Evolutionary conservation across 92 coral and sea anemone genomes (phyloP).

Genomic region (Parazoanthus swiftii): DNA sequence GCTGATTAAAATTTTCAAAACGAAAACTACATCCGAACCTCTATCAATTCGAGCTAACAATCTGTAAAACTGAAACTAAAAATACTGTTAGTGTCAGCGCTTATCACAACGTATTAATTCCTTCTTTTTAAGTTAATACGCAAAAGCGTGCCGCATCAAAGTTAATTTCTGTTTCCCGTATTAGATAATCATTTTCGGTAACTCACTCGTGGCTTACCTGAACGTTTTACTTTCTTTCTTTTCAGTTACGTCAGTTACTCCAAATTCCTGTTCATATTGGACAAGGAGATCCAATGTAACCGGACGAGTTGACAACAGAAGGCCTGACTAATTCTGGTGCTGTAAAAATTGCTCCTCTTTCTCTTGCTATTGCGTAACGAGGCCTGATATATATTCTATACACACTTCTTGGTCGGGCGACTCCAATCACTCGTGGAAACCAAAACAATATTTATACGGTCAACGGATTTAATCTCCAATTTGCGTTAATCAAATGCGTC

Average conservation of each 20-base stretch:
- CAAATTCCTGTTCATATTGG: neutral
- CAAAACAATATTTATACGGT: no score
- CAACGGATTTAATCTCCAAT: no score
- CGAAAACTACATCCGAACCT: neutral
- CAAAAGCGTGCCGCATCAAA: constrained; percentile 3
- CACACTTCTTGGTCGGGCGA: neutral
- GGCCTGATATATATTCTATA: neutral
- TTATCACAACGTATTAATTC: neutral
- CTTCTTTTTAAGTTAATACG: neutral
- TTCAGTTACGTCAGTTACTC: neutral
- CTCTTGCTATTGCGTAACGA: neutral
- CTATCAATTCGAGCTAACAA: neutral
- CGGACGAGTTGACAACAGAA: neutral
- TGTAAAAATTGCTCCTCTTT: neutral
- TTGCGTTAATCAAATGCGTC: no score
- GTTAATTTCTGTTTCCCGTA: constrained; percentile 12
- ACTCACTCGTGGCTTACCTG: neutral
- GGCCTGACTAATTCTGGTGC: neutral
- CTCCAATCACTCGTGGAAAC: neutral
- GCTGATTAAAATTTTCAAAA: neutral
- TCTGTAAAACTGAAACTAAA: neutral
- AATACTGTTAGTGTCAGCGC: neutral
- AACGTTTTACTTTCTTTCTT: neutral
- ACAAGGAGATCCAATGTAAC: neutral
- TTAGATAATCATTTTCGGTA: neutral